phyloP scores from a whole-genome alignment of 2,797 vertebrate species.

The Lepus oiostolus region DNA sequence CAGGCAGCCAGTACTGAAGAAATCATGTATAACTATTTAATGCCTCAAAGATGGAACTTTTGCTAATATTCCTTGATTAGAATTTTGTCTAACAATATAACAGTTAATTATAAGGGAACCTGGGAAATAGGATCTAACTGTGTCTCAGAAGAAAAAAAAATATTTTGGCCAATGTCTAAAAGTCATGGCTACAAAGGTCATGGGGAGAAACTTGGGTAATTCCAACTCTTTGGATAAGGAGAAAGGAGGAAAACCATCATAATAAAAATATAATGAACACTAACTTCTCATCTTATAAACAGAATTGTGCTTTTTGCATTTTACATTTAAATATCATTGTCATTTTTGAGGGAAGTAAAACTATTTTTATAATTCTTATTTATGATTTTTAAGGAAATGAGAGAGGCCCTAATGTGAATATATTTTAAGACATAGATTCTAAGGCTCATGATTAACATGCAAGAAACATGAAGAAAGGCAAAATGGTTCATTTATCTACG shows the following conservation, averaged over 20 bases:
- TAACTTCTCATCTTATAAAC: not conserved
- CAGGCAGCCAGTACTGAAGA: not conserved
- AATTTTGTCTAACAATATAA: not conserved
- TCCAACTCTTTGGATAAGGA: no score
- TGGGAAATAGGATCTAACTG: not conserved
- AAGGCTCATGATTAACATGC: not conserved
- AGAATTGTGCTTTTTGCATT: no score
- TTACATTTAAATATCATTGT: not conserved
- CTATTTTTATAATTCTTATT: not conserved
- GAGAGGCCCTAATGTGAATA: not conserved
- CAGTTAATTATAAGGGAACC: not conserved
- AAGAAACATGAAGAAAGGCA: not conserved
- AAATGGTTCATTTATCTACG: no score
- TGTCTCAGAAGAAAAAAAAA: conserved; percentile 30
- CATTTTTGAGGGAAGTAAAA: not conserved
- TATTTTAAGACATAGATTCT: not conserved
- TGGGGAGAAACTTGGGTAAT: not conserved
- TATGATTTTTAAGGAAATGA: not conserved
- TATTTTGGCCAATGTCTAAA: not conserved
- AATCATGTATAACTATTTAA: no score
- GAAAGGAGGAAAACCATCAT: not conserved
- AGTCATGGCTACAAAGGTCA: not conserved
- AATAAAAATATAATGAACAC: not conserved
- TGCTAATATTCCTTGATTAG: no score
- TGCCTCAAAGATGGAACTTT: no score